Conservation (phyloP, 2,797 vertebrate genomes). For the Urophycis tenuis region DNA sequence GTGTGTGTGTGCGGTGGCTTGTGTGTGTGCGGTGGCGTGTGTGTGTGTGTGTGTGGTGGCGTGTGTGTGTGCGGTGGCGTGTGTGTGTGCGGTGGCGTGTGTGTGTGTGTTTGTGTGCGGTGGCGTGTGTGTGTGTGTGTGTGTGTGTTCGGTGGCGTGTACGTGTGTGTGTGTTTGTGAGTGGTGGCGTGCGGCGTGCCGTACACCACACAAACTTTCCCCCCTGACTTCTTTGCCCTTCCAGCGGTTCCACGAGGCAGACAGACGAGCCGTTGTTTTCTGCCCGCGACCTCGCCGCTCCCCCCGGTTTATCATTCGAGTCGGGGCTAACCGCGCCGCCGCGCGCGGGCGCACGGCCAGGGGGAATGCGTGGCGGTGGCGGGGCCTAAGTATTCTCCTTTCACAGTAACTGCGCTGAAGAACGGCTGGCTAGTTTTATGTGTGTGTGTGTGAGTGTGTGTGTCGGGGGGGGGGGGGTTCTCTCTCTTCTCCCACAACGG, state of each 20-base stretch:
- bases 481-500: background rate
- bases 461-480: too few species aligned
- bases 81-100: background rate
- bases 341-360: background rate
- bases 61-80: background rate
- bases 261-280: constrained; percentile 2
- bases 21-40: too few species aligned
- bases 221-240: background rate
- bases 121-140: background rate
- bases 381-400: background rate
- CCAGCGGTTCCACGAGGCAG: background rate
- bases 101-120: background rate
- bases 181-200: too few species aligned
- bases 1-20: too few species aligned
- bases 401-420: background rate
- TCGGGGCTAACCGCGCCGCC: background rate
- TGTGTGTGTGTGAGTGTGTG: too few species aligned
- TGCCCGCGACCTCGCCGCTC: background rate
- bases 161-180: background rate
- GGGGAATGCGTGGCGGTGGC: background rate
- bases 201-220: background rate
- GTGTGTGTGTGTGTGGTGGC: background rate
- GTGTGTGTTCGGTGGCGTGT: background rate
- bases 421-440: background rate
- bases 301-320: background rate